These are phyloP conservation scores for Salvator merianae DNA, from an alignment of 2,113 vertebrate genomes.

Conservation along the genomic window DNA sequence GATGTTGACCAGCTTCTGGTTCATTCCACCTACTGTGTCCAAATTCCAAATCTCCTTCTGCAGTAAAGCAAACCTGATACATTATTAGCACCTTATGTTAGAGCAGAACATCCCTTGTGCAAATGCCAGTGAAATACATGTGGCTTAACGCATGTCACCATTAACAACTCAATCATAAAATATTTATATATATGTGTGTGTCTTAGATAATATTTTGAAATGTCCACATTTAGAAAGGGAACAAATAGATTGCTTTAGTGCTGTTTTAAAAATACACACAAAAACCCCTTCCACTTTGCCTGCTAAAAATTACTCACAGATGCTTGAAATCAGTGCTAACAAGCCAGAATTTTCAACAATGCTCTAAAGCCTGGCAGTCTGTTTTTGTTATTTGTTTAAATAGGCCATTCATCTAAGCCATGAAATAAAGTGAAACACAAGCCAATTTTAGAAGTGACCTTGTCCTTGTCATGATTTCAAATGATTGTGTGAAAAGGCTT, in stretches of 20 bases:
- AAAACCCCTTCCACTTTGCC: background rate
- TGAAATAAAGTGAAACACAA: constrained; percentile 24
- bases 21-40: background rate
- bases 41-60: background rate
- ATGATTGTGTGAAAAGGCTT: constrained; percentile 4
- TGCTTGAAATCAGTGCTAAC: background rate
- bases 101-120: background rate
- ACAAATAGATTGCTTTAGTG: background rate
- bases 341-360: constrained; percentile 5
- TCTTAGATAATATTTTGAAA: background rate
- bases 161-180: background rate
- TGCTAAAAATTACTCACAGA: constrained; percentile 17
- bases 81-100: background rate
- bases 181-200: background rate
- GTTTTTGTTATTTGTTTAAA: constrained; percentile 18
- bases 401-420: background rate
- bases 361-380: background rate
- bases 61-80: background rate
- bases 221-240: background rate
- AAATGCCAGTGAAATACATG: background rate
- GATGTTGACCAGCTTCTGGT: background rate
- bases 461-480: constrained; percentile 23
- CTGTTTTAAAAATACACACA: background rate
- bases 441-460: background rate
- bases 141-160: background rate